Conservation (phyloP, 2,797 vertebrate species). For the Tolypeutes matacus region DNA sequence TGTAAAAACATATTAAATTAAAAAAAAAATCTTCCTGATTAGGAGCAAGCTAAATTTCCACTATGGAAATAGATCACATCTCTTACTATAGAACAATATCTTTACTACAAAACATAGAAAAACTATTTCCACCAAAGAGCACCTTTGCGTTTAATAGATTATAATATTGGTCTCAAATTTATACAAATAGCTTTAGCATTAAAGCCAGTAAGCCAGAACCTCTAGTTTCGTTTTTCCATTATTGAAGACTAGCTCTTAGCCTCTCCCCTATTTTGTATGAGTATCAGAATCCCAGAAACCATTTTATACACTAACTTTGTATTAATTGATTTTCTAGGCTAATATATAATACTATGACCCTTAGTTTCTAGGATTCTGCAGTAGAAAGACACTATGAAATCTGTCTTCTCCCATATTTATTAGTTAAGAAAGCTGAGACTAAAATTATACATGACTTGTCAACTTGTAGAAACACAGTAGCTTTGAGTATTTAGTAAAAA, state of each 20-base stretch:
- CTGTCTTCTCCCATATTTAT: neutral
- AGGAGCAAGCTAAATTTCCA: slow-evolving; percentile 17
- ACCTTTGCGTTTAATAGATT: neutral
- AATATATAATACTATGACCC: too few species aligned
- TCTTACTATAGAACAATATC: neutral
- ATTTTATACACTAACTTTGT: neutral
- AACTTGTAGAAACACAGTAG: neutral
- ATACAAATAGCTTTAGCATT: neutral
- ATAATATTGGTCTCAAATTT: neutral
- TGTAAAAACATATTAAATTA: neutral
- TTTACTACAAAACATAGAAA: neutral
- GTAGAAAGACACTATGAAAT: neutral
- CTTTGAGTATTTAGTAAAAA: neutral
- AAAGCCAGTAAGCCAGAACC: neutral
- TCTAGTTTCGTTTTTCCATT: neutral
- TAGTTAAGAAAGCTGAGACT: neutral
- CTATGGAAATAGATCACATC: neutral
- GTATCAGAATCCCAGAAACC: neutral
- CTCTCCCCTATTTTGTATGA: neutral
- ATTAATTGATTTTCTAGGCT: neutral
- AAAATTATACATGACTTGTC: neutral
- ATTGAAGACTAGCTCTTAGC: too few species aligned
- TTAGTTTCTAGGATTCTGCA: neutral
- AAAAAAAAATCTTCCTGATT: neutral
- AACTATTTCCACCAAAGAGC: neutral